Evolutionary conservation across 2,113 vertebrate species (phyloP), one percentile per base, ranked within the genome.

Genomic region (Misgurnus anguillicaudatus): DNA sequence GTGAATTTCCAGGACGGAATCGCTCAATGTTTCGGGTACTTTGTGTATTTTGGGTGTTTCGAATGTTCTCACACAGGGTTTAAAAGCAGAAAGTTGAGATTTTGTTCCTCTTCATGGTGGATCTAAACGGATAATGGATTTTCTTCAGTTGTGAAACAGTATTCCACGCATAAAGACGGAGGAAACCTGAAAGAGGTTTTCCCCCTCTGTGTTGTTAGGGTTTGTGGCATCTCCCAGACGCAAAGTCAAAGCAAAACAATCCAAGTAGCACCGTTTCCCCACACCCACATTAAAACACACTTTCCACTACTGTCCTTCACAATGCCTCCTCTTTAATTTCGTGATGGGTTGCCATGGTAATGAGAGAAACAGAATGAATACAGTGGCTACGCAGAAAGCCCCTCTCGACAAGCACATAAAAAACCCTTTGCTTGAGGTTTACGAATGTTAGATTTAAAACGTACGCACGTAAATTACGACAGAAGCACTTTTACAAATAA

Each of bases 101-200:
- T 74, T 83, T 74, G 63, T 83, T 77, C 83, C 79, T 78, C 86
- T 89, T 86, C 88, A 89, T 88, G 90, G 83, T 86, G 87, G 86
- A 87, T 84, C 88, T 86, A 79, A 84, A 83, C 71, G 58, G 77
- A 86, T 89, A 92, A 93, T 92, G 90, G 91, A 93, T 93, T 93
- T 88, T 90, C 90, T 84, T 75, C 85, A 86, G 87, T 87, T 86
- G 86, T 92, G 89, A 92, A 92, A 91, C 80, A 79, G 42, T 86
- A 89, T 85, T 91, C 89, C 84, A 68, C 76, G 11, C 84, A 85
- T 51, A 85, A 86, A 51, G 87, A 62, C 81, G 7, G 86, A 75
- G 87, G 85, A n/a, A 89, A 90, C 88, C 90, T 89, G 88, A 90
- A 75, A 9, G 68, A 76, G 48, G 68, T 78, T 74, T 64, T 74